phyloP scores from a whole-genome alignment of 2,797 vertebrate species.

The Typhlichthys eigenmanni region DNA sequence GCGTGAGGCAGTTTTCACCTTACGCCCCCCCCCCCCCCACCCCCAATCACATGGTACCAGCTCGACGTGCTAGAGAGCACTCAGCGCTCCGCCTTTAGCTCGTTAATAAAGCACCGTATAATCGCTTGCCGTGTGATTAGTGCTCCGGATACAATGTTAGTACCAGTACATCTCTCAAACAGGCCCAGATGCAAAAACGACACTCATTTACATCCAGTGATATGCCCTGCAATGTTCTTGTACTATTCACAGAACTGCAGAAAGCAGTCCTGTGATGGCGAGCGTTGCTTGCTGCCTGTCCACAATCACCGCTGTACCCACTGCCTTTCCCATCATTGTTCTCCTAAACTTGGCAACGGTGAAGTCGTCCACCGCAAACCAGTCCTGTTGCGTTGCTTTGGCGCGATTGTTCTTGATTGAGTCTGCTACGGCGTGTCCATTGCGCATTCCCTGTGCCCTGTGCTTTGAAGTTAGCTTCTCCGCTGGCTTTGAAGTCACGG shows the following conservation, averaged over 20 bases:
- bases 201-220: background rate
- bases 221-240: no score
- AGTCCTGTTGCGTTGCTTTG: slow-evolving; percentile 2
- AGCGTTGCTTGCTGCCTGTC: background rate
- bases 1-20: no score
- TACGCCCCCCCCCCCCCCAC: no score
- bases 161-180: no score
- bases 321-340: slow-evolving; percentile 6
- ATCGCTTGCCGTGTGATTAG: background rate
- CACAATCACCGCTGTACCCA: background rate
- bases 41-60: no score
- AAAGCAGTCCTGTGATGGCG: no score
- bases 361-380: background rate
- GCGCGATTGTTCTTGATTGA: slow-evolving; percentile 6
- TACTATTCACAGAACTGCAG: background rate
- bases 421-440: slow-evolving; percentile 1
- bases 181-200: no score
- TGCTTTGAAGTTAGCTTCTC: slow-evolving; percentile 23
- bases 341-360: background rate
- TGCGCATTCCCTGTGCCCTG: slow-evolving; percentile 38
- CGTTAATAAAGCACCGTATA: background rate
- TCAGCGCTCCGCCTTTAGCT: background rate
- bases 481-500: slow-evolving; percentile 23
- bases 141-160: background rate
- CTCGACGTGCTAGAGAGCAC: background rate